These are phyloP conservation scores for Chaetops frenatus DNA, from an alignment of 2,113 vertebrate species.

Conservation along the genomic window DNA sequence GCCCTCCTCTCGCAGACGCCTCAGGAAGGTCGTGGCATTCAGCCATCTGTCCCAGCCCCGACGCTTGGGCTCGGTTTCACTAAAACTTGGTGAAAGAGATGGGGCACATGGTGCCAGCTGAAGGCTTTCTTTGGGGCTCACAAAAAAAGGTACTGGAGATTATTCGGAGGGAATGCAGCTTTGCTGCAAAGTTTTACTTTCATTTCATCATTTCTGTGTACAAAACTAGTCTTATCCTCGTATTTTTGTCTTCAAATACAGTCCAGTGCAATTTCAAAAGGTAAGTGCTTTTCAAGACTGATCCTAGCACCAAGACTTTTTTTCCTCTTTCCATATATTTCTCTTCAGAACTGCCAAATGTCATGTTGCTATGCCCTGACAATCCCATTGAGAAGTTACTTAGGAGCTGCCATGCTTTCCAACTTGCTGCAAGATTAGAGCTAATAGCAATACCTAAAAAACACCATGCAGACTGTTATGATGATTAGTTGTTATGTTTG, in stretches of 20 bases:
- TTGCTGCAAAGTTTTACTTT: background rate
- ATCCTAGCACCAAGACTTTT: background rate
- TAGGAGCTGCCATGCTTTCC: background rate
- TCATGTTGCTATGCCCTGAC: background rate
- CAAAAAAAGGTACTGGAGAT: background rate
- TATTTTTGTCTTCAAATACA: background rate
- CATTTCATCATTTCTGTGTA: background rate
- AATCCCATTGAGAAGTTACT: background rate
- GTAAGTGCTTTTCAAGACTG: background rate
- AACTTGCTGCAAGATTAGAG: background rate
- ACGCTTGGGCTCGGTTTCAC: background rate
- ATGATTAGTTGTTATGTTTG: background rate
- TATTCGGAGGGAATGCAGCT: background rate
- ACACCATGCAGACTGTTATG: background rate
- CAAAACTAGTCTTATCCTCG: background rate
- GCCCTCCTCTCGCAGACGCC: no score
- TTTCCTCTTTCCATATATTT: background rate
- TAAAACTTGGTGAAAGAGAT: background rate
- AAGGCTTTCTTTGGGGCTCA: background rate
- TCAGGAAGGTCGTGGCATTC: no score
- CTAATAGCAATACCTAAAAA: background rate
- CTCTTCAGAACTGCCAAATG: background rate
- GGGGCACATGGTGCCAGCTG: background rate
- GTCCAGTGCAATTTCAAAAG: background rate
- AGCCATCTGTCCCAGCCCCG: no score